Base-by-base conservation (phyloP, 1,140 invertebrate species). In the Drosophila carrolli region DNA sequence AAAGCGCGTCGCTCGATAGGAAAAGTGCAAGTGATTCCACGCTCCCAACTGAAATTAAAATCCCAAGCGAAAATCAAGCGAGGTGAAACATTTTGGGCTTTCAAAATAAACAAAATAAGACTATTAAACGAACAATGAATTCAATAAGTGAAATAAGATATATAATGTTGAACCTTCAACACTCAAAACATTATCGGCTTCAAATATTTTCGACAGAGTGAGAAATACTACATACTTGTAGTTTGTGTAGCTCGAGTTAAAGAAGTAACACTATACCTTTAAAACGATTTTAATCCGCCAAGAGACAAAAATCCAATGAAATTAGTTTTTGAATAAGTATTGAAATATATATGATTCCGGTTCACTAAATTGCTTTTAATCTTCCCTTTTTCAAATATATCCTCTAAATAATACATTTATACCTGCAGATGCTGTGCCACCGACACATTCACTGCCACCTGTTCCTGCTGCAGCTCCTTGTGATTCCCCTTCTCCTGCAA, bases 1-100 rank as follows among this genome's bases (percentile, higher is more conserved):
- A 89, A 81, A 90, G 57, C 79, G 79, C 84, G 76, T 89, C 80
- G 75, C 67, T 88, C 60, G 75, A 72, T 75, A 75, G 62, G 66
- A 58, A 68, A 75, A 81, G 67, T 81, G 63, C 78, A 81, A 81
- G 63, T 73, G 61, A 54, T 65, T 47, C 19, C 37, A 60, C 29
- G 48, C 35, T 32, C 59, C 23, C 37, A 62, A 48, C 8, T 29
- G 13, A 47, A 55, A 19, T 35, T 53, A 9, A 60, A 50, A 43
- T 9, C 14, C 0, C 19, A 56, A 65, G 9, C 32, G 10, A 37
- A 53, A 13, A 14, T 29, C 23, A 29, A 37, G 10, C 59, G 48
- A 85, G 81, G 81, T 85, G 68, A 85, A 60, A 50, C 62, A 62
- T 67, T 59, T 11, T 13, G 44, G 59, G 40, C 16, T 32, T 27